Evolutionary conservation across 2,888 invertebrate genomes (phyloP), one percentile per base, ranked within the genome.

Genomic region (Amblyteles armatorius): DNA sequence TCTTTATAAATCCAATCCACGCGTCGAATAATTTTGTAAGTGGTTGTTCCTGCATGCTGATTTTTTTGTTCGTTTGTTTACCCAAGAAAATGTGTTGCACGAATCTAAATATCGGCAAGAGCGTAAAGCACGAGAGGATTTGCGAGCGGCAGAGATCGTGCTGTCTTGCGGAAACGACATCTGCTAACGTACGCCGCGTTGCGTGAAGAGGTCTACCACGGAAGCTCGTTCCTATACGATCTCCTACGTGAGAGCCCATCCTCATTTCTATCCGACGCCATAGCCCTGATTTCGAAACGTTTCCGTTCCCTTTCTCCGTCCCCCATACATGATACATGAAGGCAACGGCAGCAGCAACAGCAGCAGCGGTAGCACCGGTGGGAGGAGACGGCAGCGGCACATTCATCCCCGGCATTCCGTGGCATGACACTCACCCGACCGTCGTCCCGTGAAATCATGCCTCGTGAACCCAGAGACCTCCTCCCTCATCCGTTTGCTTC

Each of bases 371-470:
- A 16, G 74, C 63, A 74, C 40, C 40, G 48, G 52, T n/a, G 16
- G 48, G 88, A 83, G 26, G 86, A 88, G 71, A 9, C 86, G 87
- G 72, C 13, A n/a, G 73, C 85, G 71, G 69, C 84, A 79, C 82
- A 77, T 78, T 50, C 68, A 89, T 88, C 88, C 84, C 86, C 84
- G 87, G 87, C 89, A 90, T 91, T 90, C 89, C 89, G 88, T 88
- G 88, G 89, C 91, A 90, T 88, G 92, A 93, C 91, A 91, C 91
- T 92, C 92, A 91, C 88, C 90, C 90, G 90, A 87, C 89, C 90
- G 92, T 87, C 91, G 90, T 91, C 87, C 92, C 92, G 92, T 93
- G 91, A 93, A 93, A 93, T 93, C 92, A 92, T 91, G 90, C 91
- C 87, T 90, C 90, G 89, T 91, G 90, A 91, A 91, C 88, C 90